phyloP scores from a whole-genome alignment of 1,140 invertebrate species.

The Spodoptera litura region DNA sequence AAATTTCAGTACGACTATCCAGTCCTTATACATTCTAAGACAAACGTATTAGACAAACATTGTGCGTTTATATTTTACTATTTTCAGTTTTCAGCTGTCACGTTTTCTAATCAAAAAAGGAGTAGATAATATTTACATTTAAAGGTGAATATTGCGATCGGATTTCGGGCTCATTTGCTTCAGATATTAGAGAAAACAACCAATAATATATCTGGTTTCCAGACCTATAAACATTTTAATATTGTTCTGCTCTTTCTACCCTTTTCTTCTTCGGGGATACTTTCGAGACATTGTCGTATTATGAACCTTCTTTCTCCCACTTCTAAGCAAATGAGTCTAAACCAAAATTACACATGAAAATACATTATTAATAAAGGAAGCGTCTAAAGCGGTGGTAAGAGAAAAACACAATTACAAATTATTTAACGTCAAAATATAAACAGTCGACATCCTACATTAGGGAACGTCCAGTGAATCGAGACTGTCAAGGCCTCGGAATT shows the following conservation, averaged over 20 bases:
- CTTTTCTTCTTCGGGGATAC: no score
- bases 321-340: slow-evolving; percentile 5
- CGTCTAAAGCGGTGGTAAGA: slow-evolving; percentile 57
- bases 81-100: slow-evolving; percentile 69
- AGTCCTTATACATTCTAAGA: slow-evolving; percentile 42
- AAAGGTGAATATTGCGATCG: slow-evolving; percentile 47
- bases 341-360: slow-evolving; percentile 33
- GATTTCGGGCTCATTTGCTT: slow-evolving; percentile 36
- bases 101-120: slow-evolving; percentile 66
- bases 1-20: slow-evolving; percentile 1
- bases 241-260: no score
- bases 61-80: slow-evolving; percentile 79
- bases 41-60: slow-evolving; percentile 41
- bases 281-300: neutral
- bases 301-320: neutral
- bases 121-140: slow-evolving; percentile 64
- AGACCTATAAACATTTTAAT: no score
- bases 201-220: no score
- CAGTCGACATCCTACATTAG: slow-evolving; percentile 43
- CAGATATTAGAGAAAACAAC: neutral
- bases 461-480: slow-evolving; percentile 18
- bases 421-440: slow-evolving; percentile 56
- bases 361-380: slow-evolving; percentile 54
- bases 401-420: slow-evolving; percentile 56
- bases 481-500: neutral